These are phyloP conservation scores for Hypanus sabinus DNA, from an alignment of 2,113 vertebrate species.

Conservation along the genomic window DNA sequence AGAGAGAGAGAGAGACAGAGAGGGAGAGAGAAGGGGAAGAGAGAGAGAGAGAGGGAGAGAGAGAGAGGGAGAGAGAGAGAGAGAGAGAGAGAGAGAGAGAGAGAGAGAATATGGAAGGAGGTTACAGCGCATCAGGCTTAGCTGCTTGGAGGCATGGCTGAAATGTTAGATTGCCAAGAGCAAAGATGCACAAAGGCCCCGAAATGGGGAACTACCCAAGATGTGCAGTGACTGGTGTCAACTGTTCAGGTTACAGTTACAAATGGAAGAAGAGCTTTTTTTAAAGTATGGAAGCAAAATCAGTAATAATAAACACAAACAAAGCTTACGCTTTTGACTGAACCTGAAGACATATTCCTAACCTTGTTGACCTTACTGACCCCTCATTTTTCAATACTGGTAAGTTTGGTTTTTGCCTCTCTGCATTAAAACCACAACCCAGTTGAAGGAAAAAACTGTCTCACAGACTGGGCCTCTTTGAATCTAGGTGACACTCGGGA, in stretches of 20 bases:
- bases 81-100: no score
- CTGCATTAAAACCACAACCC: neutral
- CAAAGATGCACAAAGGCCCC: neutral
- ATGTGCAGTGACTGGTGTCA: neutral
- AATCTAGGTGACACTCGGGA: constrained; percentile 25
- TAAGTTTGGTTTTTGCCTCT: neutral
- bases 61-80: no score
- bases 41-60: no score
- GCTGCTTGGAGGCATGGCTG: neutral
- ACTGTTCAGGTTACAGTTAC: neutral
- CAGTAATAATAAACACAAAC: neutral
- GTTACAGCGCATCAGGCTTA: neutral
- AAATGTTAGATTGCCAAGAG: neutral
- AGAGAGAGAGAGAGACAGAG: neutral
- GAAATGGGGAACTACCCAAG: neutral
- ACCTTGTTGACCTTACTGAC: neutral
- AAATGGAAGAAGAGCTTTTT: neutral
- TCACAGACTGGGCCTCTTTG: neutral
- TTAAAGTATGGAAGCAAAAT: neutral
- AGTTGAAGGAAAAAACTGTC: neutral
- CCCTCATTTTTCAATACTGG: neutral
- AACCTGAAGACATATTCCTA: neutral
- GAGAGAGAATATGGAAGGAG: no score
- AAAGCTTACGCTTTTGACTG: neutral
- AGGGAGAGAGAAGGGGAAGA: no score